phyloP scores from a whole-genome alignment of 1,140 invertebrate species.

The Cheumatopsyche charites region DNA sequence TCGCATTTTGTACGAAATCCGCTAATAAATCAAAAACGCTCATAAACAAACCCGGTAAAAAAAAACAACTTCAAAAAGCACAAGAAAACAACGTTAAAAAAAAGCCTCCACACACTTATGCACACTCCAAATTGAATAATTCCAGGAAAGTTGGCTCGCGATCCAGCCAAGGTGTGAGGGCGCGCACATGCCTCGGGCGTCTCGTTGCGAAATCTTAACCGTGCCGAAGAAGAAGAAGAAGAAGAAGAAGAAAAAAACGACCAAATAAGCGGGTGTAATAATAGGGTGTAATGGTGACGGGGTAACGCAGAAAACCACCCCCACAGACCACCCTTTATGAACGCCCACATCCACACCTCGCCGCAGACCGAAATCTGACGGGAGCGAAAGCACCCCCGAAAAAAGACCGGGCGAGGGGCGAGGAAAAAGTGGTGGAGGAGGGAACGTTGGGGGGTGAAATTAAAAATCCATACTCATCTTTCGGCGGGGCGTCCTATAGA shows the following conservation, averaged over 20 bases:
- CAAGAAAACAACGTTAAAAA: too few species aligned
- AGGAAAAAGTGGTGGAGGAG: too few species aligned
- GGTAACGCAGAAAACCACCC: conserved; percentile 2
- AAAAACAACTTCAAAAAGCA: too few species aligned
- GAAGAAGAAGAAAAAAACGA: conserved; percentile 44
- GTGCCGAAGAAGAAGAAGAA: neutral
- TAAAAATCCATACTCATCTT: conserved; percentile 50
- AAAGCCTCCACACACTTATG: too few species aligned
- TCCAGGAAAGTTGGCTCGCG: neutral
- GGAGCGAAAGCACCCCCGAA: conserved; percentile 11
- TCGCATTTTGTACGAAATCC: too few species aligned
- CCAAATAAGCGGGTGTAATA: conserved; percentile 46
- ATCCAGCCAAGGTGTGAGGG: neutral
- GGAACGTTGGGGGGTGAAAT: too few species aligned
- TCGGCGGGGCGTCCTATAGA: conserved; percentile 45
- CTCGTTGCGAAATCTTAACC: conserved; percentile 27
- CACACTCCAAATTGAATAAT: conserved; percentile 2
- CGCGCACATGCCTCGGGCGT: conserved; percentile 15
- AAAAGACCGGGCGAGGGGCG: conserved; percentile 13
- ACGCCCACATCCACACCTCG: conserved; percentile 26
- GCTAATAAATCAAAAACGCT: too few species aligned
- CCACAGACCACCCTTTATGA: conserved; percentile 7
- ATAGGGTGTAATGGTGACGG: conserved; percentile 33
- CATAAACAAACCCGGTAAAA: too few species aligned
- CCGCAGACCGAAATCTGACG: conserved; percentile 41